Base-by-base conservation (phyloP, 1,140 invertebrate species). In the Trissolcus basalis region DNA sequence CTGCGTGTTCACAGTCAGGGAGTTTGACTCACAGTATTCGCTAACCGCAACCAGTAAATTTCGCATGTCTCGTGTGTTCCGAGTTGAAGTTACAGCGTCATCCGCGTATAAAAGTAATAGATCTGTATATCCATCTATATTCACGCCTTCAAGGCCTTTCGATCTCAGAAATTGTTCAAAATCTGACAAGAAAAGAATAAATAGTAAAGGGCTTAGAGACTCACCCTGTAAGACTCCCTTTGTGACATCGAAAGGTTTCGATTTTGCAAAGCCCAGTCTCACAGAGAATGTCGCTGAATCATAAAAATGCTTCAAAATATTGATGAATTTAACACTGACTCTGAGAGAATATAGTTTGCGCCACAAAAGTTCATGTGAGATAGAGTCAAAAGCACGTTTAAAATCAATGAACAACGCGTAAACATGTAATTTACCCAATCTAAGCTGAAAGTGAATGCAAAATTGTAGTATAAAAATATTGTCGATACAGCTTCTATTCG, bases 391-490 rank as follows among this genome's bases (percentile, higher is more conserved):
- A 19, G 51, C 51, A 11, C 51, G 39, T 13, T 54, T 41, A 2
- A 54, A 54, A 41, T 41, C 14, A 16, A 54, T 41, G 16, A 54
- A 54, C 0, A 19, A 13, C 1, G 48, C 15, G 14, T 4, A 49
- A 19, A 47, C 36, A 11, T 51, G 49, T 13, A n/a, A 7, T 15
- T 59, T 59, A 36, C 8, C 14, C 8, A 44, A 15, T 3, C 44
- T 8, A n/a, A 59, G 41, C 0, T 15, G 7, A 14, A 59, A 48
- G 14, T 45, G 14, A 15, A 48, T 36, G 9, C n/a, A 11, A n/a
- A 9, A 47, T 47, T 48, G 45, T 6, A 59, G 11, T 12, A 36
- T 48, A 36, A 35, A 59, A 36, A 60, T 48, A 27, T 60, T 60
- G 47, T 60, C 58, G 3, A 41, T 15, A n/a, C 45, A 60, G 36